Conservation (phyloP, 2,888 invertebrate genomes). For the Phyllotreta cruciferae region DNA sequence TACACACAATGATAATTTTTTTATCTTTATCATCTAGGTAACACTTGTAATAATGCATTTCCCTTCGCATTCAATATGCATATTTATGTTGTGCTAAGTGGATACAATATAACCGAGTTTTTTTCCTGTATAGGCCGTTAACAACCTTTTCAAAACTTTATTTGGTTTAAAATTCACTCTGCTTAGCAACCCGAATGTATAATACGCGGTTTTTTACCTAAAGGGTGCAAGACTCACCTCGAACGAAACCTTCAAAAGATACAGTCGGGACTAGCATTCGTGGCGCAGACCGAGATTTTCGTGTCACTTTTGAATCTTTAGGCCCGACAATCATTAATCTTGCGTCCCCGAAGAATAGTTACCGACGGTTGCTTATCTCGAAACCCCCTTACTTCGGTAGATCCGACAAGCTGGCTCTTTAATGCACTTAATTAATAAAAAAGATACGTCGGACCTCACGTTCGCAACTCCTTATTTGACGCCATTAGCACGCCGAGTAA, state of each 20-base stretch:
- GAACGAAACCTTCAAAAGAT: conserved; percentile 57
- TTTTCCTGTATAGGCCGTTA: too few relatives aligned
- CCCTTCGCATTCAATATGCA: too few relatives aligned
- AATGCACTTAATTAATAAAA: conserved; percentile 57
- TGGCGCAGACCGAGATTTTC: conserved; percentile 61
- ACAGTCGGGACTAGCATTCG: conserved; percentile 57
- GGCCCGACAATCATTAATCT: conserved; percentile 61
- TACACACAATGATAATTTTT: too few relatives aligned
- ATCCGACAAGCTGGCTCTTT: conserved; percentile 52
- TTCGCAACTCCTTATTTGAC: conserved; percentile 38
- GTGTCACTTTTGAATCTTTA: conserved; percentile 62
- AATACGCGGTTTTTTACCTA: conserved; percentile 46
- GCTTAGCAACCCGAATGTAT: not conserved
- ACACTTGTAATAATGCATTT: too few relatives aligned
- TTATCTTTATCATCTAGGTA: too few relatives aligned
- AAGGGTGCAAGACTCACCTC: conserved; percentile 49
- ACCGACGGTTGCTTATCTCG: conserved; percentile 51
- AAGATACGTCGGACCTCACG: conserved; percentile 51
- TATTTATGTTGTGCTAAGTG: too few relatives aligned
- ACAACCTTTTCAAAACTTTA: too few relatives aligned
- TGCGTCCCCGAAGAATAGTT: conserved; percentile 52
- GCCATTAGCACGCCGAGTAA: conserved; percentile 37
- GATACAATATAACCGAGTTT: too few relatives aligned
- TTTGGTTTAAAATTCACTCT: not conserved
- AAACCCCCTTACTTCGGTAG: conserved; percentile 49